Evolutionary conservation across 1,140 invertebrate genomes (phyloP).

Genomic region (Branchinecta lynchi): DNA sequence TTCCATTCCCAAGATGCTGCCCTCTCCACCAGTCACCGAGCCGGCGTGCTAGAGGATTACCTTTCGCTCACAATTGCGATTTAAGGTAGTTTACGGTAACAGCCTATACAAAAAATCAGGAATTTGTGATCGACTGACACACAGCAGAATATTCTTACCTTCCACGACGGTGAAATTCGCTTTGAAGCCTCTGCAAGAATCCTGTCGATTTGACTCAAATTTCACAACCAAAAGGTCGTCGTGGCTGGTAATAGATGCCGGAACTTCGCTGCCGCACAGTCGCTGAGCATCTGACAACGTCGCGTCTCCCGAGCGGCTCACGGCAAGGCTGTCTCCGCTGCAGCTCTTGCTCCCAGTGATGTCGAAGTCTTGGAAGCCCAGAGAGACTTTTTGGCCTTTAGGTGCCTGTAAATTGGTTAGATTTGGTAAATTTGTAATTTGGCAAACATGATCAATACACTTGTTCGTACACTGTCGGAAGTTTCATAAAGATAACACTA

Average conservation of each 20-base stretch:
- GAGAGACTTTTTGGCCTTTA: constrained; percentile 12
- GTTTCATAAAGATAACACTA: too few relatives aligned
- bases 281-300: not conserved
- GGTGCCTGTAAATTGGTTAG: not conserved
- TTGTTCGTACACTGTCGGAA: too few relatives aligned
- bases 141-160: constrained; percentile 17
- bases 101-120: too few relatives aligned
- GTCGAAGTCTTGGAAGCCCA: constrained; percentile 26
- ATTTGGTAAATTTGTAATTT: too few relatives aligned
- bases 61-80: too few relatives aligned
- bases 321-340: constrained; percentile 19
- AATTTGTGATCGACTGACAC: too few relatives aligned
- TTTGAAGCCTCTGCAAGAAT: constrained; percentile 22
- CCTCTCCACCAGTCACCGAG: too few relatives aligned
- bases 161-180: constrained; percentile 19
- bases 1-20: too few relatives aligned
- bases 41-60: too few relatives aligned
- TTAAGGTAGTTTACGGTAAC: too few relatives aligned
- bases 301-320: not conserved
- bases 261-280: constrained; percentile 18
- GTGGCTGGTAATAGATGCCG: constrained; percentile 15
- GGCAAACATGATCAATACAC: too few relatives aligned
- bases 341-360: constrained; percentile 22
- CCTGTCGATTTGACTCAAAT: constrained; percentile 21
- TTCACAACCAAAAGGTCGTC: constrained; percentile 18